Base-by-base conservation (phyloP, 2,113 vertebrate genomes). In the Melanerpes aurifrons region DNA sequence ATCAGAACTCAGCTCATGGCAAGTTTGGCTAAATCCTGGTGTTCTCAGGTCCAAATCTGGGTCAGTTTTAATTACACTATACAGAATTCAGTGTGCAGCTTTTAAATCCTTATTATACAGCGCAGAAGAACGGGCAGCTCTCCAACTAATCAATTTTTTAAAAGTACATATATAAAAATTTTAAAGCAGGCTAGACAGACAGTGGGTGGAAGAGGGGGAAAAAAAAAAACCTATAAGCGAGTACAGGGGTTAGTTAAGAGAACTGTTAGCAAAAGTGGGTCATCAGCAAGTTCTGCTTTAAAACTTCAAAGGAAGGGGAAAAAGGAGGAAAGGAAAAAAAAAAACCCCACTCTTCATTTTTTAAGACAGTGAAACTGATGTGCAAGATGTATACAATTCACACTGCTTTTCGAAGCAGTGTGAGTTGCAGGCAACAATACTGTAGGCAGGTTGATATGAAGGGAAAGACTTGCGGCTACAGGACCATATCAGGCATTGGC, bases 111-210 rank as follows among this genome's bases (percentile, higher is more conserved):
- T 98, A 98, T 98, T 98, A 98, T 97, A 97, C 96, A 97, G 97
- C 57, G 84, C 97, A 97, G 97, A 97, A 96, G 96, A 98, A 97
- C 92, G 96, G 97, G 98, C 97, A 98, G 96, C 95, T 95, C 95
- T 97, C 97, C 98, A 98, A 96, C 97, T 98, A 98, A 98, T 98
- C 98, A 98, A 98, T 98, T 97, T 98, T 98, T 98, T 97, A 98
- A 97, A 98, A 98, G 98, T 97, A 98, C 97, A 97, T 98, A 98
- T 98, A 98, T 98, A 98, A 98, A 98, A 98, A 73, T 98, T 97
- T 98, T 98, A 98, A 98, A 97, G 95, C 97, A 96, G 95, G 94
- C 97, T 98, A 98, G 97, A 97, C 96, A 98, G 97, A 97, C 95
- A 98, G 97, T 96, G 96, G 94, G 95, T 97, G 94, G 96, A 96